Percentiles rank a stretch among this genome's conserved stretches.
phyloP scores from a whole-genome alignment of 2,113 vertebrate genomes.

The Microcebus ravelobensis region DNA sequence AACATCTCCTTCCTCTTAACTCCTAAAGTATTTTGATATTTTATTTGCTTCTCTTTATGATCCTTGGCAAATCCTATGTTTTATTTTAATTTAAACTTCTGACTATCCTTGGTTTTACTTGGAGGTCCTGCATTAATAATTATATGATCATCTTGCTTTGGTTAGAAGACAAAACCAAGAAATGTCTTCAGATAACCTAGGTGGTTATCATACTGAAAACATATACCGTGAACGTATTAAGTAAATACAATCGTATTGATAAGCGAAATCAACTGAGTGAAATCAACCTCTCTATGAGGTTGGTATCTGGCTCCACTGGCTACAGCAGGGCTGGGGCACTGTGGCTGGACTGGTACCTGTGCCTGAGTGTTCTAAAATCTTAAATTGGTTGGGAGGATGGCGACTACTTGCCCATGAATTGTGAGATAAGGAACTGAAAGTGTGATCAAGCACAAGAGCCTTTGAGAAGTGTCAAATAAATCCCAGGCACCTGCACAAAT shows the following conservation, averaged over 20 bases:
- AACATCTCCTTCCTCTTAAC: not conserved
- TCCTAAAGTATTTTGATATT: not conserved
- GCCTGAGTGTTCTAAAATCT: not conserved
- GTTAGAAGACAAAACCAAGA: not conserved
- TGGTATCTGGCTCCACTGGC: not conserved
- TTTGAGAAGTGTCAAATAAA: not conserved
- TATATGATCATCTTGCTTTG: not conserved
- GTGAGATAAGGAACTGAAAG: not conserved
- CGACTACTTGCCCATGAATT: not conserved
- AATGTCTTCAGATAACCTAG: not conserved
- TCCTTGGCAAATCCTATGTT: not conserved
- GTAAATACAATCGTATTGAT: not conserved
- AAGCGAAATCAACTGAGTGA: not conserved
- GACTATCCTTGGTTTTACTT: not conserved
- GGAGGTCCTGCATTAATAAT: conserved; percentile 5
- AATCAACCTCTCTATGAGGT: not conserved
- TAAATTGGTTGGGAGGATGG: not conserved
- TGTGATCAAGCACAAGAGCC: not conserved
- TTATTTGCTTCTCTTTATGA: not conserved
- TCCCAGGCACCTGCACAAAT: not conserved
- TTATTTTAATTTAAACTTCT: conserved; percentile 26
- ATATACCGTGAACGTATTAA: not conserved
- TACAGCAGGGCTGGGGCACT: not conserved
- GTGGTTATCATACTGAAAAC: not conserved
- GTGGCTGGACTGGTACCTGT: not conserved